Percentiles rank a stretch among this genome's conserved stretches.
phyloP scores from a whole-genome alignment of 2,888 invertebrate species.

The Pyrocoelia pectoralis region DNA sequence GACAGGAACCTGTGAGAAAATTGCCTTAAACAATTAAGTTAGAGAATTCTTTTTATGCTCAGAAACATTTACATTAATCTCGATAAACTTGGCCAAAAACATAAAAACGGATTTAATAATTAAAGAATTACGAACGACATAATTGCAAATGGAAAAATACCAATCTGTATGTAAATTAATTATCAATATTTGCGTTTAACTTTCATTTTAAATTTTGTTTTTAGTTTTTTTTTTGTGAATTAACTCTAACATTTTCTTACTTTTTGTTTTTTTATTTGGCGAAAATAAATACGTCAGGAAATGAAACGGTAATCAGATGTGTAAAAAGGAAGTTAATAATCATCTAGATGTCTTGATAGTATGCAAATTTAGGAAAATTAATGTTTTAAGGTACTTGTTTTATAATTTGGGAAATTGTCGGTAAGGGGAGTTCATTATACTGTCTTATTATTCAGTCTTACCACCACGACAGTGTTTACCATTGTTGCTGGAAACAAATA shows the following conservation, averaged over 20 bases:
- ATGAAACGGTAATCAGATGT: neutral
- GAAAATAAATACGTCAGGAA: neutral
- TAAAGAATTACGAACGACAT: constrained; percentile 26
- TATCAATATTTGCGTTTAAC: constrained; percentile 44
- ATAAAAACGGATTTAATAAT: constrained; percentile 29
- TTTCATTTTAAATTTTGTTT: constrained; percentile 20
- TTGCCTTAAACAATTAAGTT: neutral
- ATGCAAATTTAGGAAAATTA: neutral
- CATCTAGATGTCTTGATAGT: neutral
- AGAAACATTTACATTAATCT: constrained; percentile 1
- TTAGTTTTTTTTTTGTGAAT: neutral
- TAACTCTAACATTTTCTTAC: neutral
- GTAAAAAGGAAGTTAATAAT: constrained; percentile 7
- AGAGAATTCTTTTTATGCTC: neutral
- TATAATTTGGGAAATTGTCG: neutral
- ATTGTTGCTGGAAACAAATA: too few species aligned
- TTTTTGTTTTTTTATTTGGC: neutral
- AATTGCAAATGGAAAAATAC: constrained; percentile 42
- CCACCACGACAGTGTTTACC: too few species aligned
- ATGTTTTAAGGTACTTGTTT: neutral
- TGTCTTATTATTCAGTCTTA: too few species aligned
- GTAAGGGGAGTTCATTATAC: neutral
- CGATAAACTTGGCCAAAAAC: neutral
- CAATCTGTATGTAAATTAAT: constrained; percentile 48
- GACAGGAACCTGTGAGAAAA: constrained; percentile 2